Conservation (phyloP, 2,113 vertebrate genomes). For the Notothenia rossii region DNA sequence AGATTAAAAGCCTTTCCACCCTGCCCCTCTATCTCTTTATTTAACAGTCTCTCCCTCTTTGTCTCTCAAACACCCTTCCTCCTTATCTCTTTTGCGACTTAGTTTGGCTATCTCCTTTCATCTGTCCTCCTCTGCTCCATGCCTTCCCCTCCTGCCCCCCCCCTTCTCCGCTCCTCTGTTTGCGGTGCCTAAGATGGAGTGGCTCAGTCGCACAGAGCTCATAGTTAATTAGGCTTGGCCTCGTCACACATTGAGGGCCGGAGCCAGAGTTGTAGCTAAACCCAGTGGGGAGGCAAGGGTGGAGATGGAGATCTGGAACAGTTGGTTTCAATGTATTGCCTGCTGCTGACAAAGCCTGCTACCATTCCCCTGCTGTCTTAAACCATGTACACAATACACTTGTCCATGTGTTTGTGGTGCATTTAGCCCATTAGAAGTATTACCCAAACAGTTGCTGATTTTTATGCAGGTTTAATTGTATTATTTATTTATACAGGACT, state of each 20-base stretch:
- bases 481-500: background rate
- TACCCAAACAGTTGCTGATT: constrained; percentile 9
- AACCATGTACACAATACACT: constrained; percentile 6
- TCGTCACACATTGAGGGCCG: constrained; percentile 72
- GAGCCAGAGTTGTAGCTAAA: constrained; percentile 66
- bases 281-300: constrained; percentile 70
- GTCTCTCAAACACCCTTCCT: constrained; percentile 33
- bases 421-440: constrained; percentile 17
- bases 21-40: constrained; percentile 1
- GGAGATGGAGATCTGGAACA: constrained; percentile 70
- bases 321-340: constrained; percentile 60
- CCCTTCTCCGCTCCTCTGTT: constrained; percentile 41
- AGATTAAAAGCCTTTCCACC: constrained; percentile 70
- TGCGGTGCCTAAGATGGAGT: constrained; percentile 69
- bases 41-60: constrained; percentile 23
- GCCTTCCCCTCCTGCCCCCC: constrained; percentile 27
- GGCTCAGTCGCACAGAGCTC: constrained; percentile 69
- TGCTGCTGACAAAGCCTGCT: constrained; percentile 37
- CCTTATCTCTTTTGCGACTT: constrained; percentile 61
- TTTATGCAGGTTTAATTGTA: background rate
- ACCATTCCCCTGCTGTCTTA: constrained; percentile 33
- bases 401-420: constrained; percentile 3
- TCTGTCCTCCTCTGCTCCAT: constrained; percentile 53
- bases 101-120: constrained; percentile 67
- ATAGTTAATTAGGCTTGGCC: constrained; percentile 81